phyloP scores from a whole-genome alignment of 2,888 invertebrate genomes.

The Corbicula japonica region DNA sequence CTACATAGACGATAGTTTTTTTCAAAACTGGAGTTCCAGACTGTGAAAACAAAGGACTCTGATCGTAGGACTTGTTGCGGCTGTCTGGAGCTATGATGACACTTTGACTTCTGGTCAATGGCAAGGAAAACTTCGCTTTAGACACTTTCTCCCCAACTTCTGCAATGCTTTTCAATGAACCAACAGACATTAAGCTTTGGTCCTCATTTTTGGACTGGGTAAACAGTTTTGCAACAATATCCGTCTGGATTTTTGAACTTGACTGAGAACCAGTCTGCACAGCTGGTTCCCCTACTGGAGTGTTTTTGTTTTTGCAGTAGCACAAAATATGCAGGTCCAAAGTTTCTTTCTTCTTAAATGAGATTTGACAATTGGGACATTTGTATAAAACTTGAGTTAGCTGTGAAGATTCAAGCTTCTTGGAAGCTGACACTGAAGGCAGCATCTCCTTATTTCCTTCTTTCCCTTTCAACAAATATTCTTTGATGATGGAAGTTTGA shows the following conservation, averaged over 20 bases:
- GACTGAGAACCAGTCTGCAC: background rate
- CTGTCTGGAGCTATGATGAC: constrained; percentile 27
- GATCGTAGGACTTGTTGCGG: no score
- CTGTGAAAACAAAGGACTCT: no score
- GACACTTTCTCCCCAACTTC: no score
- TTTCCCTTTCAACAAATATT: constrained; percentile 90
- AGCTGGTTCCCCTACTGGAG: background rate
- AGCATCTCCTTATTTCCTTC: no score
- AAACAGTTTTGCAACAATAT: constrained; percentile 54
- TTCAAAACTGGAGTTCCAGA: no score
- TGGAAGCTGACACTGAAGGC: no score
- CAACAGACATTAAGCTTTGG: no score
- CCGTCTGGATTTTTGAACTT: constrained; percentile 26
- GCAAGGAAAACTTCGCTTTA: constrained; percentile 26
- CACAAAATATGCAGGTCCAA: constrained; percentile 93
- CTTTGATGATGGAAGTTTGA: constrained; percentile 89
- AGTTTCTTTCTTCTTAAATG: constrained; percentile 93
- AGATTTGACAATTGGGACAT: constrained; percentile 92
- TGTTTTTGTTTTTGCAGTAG: constrained; percentile 88
- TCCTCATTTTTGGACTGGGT: background rate
- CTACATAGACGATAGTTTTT: no score
- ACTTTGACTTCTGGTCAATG: constrained; percentile 28
- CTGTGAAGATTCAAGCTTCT: no score
- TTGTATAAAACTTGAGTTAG: constrained; percentile 22
- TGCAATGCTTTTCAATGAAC: no score